Conservation (phyloP, 2,888 invertebrate genomes). For the Cryptocephalus primarius region DNA sequence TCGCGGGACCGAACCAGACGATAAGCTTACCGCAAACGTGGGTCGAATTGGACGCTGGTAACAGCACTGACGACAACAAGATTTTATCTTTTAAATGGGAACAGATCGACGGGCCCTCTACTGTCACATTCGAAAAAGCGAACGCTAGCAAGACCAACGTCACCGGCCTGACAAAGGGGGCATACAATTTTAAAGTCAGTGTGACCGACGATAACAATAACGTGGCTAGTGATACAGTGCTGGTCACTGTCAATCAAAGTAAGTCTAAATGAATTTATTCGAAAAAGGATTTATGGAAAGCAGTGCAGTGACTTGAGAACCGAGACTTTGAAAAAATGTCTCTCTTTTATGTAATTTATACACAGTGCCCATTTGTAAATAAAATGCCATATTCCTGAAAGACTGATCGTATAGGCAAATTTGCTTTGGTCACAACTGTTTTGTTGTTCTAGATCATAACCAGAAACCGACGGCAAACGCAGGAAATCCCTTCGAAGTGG, state of each 20-base stretch:
- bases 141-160: conserved; percentile 54
- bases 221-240: conserved; percentile 59
- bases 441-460: conserved; percentile 61
- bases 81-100: conserved; percentile 79
- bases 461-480: conserved; percentile 81
- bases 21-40: conserved; percentile 77
- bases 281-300: not conserved
- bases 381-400: too few relatives aligned
- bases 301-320: too few relatives aligned
- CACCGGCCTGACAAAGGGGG: conserved; percentile 71
- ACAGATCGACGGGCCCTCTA: conserved; percentile 59
- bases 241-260: conserved; percentile 78
- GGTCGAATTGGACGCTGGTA: conserved; percentile 67
- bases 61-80: conserved; percentile 62
- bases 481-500: conserved; percentile 71
- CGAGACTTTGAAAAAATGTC: not conserved
- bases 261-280: conserved; percentile 32
- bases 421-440: conserved; percentile 28
- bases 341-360: too few relatives aligned
- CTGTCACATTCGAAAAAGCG: conserved; percentile 38
- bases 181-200: conserved; percentile 70
- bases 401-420: too few relatives aligned
- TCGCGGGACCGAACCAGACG: conserved; percentile 53
- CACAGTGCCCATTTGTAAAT: too few relatives aligned
- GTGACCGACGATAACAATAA: conserved; percentile 78